phyloP scores from a whole-genome alignment of 1,140 invertebrate species.

The Carcinoscorpius rotundicauda region DNA sequence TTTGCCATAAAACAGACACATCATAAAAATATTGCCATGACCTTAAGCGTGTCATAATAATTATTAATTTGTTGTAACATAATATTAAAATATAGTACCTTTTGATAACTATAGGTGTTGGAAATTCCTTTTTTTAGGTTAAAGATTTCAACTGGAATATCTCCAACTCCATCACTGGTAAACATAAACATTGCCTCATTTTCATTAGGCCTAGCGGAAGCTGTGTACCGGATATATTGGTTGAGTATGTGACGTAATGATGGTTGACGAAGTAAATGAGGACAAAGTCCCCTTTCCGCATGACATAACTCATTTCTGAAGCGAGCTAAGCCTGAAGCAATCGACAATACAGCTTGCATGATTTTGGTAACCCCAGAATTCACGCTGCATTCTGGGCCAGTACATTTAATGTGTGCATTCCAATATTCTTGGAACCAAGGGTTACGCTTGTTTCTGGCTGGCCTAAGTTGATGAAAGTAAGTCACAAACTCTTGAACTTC shows the following conservation, averaged over 20 bases:
- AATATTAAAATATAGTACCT: not conserved
- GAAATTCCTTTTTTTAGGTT: slow-evolving; percentile 29
- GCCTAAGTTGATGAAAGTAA: slow-evolving; percentile 26
- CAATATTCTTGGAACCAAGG: slow-evolving; percentile 38
- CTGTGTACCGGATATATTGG: slow-evolving; percentile 27
- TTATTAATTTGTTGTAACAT: not conserved
- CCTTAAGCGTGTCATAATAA: too few species aligned
- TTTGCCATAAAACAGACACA: not conserved
- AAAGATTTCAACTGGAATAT: slow-evolving; percentile 33
- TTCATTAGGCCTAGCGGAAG: slow-evolving; percentile 27
- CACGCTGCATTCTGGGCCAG: slow-evolving; percentile 21
- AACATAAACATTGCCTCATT: slow-evolving; percentile 29
- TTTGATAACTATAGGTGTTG: slow-evolving; percentile 16
- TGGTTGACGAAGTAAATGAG: slow-evolving; percentile 27
- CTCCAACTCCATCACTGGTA: slow-evolving; percentile 32
- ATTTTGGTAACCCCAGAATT: slow-evolving; percentile 33
- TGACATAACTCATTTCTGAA: slow-evolving; percentile 27
- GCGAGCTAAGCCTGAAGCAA: slow-evolving; percentile 28
- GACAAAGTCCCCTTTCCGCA: slow-evolving; percentile 26
- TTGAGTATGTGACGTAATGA: slow-evolving; percentile 30
- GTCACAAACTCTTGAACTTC: slow-evolving; percentile 25
- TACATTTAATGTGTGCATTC: slow-evolving; percentile 23
- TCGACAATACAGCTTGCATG: slow-evolving; percentile 31
- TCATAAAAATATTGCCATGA: not conserved
- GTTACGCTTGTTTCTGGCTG: slow-evolving; percentile 31